Conservation (phyloP, 2,797 vertebrate species). For the Eurystomus glaucurus region DNA sequence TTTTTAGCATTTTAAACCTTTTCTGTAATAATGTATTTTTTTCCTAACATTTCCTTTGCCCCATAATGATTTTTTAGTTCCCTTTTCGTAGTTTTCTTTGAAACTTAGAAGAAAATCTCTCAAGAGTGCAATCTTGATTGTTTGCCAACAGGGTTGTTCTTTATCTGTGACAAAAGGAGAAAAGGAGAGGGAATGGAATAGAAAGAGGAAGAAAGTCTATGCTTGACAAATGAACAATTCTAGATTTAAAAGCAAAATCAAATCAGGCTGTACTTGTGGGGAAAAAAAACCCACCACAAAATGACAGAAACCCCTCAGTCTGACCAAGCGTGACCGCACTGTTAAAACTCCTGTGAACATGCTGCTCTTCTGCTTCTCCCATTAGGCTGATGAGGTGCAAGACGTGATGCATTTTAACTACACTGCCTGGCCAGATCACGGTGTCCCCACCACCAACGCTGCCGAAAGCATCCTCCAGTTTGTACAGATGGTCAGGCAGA, state of each 20-base stretch:
- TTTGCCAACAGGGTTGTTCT: not conserved
- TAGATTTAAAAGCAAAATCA: not conserved
- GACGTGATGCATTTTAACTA: slow-evolving; percentile 95
- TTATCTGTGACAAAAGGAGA: not conserved
- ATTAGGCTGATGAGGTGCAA: slow-evolving; percentile 92
- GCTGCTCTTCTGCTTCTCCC: not conserved
- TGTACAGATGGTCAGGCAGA: slow-evolving; percentile 94
- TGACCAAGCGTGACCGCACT: not conserved
- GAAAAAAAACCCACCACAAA: rapidly evolving
- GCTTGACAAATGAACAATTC: not conserved
- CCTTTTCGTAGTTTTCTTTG: rapidly evolving
- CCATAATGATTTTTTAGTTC: not conserved
- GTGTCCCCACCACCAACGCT: slow-evolving; percentile 93
- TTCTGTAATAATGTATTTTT: not conserved
- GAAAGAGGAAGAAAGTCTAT: not conserved
- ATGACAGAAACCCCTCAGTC: not conserved
- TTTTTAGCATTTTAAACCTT: not conserved
- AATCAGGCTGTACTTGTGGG: not conserved
- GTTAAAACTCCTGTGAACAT: not conserved
- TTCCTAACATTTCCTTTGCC: not conserved
- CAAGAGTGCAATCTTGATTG: not conserved
- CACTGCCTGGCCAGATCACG: slow-evolving; percentile 96
- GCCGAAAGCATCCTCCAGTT: slow-evolving; percentile 97
- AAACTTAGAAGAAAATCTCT: not conserved
- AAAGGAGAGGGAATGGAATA: not conserved